These are phyloP conservation scores for Corythoichthys haematopterus DNA, from an alignment of 2,113 vertebrate genomes.

Conservation along the genomic window DNA sequence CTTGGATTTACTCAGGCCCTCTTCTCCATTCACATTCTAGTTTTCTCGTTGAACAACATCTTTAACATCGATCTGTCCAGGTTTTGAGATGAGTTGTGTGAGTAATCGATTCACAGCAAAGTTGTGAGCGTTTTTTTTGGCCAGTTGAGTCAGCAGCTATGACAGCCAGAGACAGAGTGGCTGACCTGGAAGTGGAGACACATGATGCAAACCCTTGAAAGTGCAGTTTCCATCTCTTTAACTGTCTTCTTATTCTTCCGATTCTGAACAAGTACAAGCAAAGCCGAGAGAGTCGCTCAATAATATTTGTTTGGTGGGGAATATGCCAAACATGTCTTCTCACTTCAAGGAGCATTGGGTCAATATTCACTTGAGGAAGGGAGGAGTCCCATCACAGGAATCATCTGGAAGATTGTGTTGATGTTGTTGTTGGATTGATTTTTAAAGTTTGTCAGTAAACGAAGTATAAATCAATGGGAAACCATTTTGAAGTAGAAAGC, in stretches of 20 bases:
- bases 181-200: constrained; percentile 12
- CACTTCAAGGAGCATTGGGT: constrained; percentile 19
- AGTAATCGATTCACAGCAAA: constrained; percentile 27
- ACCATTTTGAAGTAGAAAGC: background rate
- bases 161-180: background rate
- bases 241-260: constrained; percentile 1
- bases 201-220: constrained; percentile 49
- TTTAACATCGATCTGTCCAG: constrained; percentile 32
- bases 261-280: background rate
- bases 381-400: constrained; percentile 29
- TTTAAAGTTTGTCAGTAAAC: background rate
- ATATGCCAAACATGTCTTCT: constrained; percentile 8
- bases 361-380: constrained; percentile 18
- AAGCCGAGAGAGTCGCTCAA: constrained; percentile 5
- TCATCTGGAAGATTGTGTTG: constrained; percentile 9
- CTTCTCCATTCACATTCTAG: constrained; percentile 26
- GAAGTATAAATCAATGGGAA: background rate
- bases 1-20: background rate
- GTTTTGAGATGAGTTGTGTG: constrained; percentile 36
- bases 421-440: constrained; percentile 1
- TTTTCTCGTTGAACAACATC: constrained; percentile 27
- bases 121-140: constrained; percentile 1
- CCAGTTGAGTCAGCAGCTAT: background rate
- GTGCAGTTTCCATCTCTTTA: constrained; percentile 15
- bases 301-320: constrained; percentile 13